phyloP scores from a whole-genome alignment of 2,888 invertebrate species.

The Drosophila affinis region DNA sequence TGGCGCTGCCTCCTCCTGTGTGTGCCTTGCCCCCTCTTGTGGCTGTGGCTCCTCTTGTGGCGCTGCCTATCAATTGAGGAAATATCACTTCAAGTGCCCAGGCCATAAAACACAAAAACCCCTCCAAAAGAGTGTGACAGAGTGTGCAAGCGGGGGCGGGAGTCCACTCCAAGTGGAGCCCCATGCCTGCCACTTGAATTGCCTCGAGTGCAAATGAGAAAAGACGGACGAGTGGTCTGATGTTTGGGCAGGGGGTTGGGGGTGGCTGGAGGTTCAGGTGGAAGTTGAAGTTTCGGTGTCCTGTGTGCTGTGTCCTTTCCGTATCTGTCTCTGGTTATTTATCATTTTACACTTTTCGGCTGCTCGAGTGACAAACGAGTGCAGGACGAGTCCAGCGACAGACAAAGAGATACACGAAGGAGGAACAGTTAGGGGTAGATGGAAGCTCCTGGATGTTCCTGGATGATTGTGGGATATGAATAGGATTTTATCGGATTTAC shows the following conservation, averaged over 20 bases:
- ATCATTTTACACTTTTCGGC: conserved; percentile 66
- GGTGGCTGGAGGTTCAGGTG: neutral
- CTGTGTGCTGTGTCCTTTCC: conserved; percentile 14
- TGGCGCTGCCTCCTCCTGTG: conserved; percentile 10
- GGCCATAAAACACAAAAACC: conserved; percentile 57
- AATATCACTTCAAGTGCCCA: conserved; percentile 62
- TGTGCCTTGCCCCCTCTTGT: neutral
- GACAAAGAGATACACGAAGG: conserved; percentile 21
- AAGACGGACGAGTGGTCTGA: conserved; percentile 46
- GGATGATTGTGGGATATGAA: no score
- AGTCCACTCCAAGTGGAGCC: conserved; percentile 30
- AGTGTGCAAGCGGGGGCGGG: neutral
- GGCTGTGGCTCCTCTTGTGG: conserved; percentile 17
- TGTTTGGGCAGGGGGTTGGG: neutral
- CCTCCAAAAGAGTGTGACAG: conserved; percentile 23
- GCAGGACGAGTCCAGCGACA: conserved; percentile 44
- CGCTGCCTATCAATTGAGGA: conserved; percentile 55
- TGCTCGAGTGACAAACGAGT: conserved; percentile 56
- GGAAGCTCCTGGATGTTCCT: neutral
- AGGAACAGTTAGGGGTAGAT: accelerated
- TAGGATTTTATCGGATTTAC: no score
- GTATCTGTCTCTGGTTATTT: conserved; percentile 53
- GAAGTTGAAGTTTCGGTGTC: conserved; percentile 27
- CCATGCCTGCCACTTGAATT: conserved; percentile 54
- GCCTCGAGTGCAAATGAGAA: conserved; percentile 74